Evolutionary conservation across 2,113 vertebrate species (phyloP).

Genomic region (Enhydra lutris): DNA sequence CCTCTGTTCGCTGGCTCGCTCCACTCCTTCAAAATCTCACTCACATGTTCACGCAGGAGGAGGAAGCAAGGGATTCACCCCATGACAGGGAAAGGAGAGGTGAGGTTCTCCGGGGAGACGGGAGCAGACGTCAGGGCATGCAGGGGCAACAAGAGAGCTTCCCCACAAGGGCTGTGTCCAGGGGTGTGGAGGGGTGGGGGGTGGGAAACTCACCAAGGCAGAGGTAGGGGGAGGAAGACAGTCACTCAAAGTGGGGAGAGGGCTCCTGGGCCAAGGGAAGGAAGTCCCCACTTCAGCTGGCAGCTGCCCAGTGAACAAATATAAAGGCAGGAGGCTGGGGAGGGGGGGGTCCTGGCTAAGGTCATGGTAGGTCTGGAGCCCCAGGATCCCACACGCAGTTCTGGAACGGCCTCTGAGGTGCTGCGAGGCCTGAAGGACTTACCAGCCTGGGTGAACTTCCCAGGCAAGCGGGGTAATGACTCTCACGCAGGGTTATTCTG

Average conservation of each 20-base stretch:
- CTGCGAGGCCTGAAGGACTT: accelerated
- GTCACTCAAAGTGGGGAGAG: accelerated
- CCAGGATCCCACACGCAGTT: neutral
- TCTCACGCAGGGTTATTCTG: accelerated
- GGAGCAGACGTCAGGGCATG: neutral
- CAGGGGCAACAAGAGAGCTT: neutral
- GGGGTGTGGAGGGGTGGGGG: too few species aligned
- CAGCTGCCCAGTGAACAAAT: neutral
- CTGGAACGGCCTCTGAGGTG: neutral
- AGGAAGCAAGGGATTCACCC: accelerated
- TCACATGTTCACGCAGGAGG: accelerated
- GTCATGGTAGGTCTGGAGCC: neutral
- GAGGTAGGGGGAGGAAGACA: accelerated
- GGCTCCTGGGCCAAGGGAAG: neutral
- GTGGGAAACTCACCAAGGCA: accelerated
- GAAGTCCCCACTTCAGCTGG: neutral
- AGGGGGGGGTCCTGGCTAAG: too few species aligned
- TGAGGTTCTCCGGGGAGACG: accelerated
- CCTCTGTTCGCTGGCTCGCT: accelerated
- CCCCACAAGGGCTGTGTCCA: too few species aligned
- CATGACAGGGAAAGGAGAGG: accelerated
- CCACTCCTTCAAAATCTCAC: neutral
- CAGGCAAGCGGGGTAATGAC: accelerated
- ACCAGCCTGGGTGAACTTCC: neutral
- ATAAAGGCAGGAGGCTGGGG: accelerated